Evolutionary conservation across 37 sponge, comb jelly and placozoan species (phyloP), one percentile per base, ranked within the genome.

Genomic region (Beroe forskalii): DNA sequence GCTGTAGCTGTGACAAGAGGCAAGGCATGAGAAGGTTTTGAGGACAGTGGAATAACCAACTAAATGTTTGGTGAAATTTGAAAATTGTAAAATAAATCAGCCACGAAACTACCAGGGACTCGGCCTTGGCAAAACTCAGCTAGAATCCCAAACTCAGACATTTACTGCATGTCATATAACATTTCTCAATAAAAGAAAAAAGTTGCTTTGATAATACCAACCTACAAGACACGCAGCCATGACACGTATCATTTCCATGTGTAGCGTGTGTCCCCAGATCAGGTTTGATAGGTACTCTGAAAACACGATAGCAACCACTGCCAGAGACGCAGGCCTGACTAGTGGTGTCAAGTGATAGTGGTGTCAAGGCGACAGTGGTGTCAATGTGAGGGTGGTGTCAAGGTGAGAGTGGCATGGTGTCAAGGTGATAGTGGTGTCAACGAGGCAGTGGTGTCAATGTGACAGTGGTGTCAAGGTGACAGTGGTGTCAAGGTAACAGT

Each of bases 271-370:
- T 0, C 86, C 86, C 86, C 43, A 80, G 48, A 42, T 43, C 14
- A 80, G 86, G 30, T 41, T 35, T 1, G 86, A 41, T 20, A 80
- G 35, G 55, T 80, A 80, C 86, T 80, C 86, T 4, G 40, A 35
- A 25, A 80, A 80, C 55, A 44, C 55, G 40, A 80, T 8, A 25
- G 55, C 86, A 41, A 80, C 86, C 43, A 80, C 86, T 20, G 55
- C 22, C 86, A 80, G 39, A 20, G 86, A 80, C 25, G 86, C 86
- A 9, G 86, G 86, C 55, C 86, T 80, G 86, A 43, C 28, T 17
- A 48, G 55, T 48, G 55, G 55, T 48, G 55, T 48, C 55, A 48
- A 48, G 55, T 48, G 55, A 6, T 6, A 12, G 12, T 6, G 12
- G 12, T 17, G 12, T 48, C 12, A 17, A 48, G 12, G 6, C 55